Conservation (phyloP, 2,888 invertebrate genomes). For the Amphipoea oculea region DNA sequence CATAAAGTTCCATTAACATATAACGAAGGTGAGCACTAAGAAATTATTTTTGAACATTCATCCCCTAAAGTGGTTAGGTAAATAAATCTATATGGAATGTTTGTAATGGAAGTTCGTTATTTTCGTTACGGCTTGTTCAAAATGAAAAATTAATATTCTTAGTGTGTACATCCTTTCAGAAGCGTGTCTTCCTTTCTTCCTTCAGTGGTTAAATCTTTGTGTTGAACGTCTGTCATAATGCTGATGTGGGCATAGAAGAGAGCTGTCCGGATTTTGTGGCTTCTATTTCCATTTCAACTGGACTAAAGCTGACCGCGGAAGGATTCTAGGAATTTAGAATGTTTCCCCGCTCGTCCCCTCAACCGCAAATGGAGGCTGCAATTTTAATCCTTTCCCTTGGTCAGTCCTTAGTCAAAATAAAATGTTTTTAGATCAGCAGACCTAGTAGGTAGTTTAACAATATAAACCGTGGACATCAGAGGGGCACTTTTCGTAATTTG, state of each 20-base stretch:
- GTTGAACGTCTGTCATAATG: neutral
- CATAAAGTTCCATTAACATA: neutral
- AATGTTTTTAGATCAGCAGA: neutral
- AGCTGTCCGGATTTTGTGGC: constrained; percentile 31
- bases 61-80: no score
- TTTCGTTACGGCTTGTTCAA: neutral
- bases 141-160: neutral
- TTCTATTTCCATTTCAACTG: constrained; percentile 31
- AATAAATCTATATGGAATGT: no score
- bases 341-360: constrained; percentile 11
- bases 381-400: constrained; percentile 29
- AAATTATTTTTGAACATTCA: neutral
- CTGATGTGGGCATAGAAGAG: neutral
- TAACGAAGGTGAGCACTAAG: no score
- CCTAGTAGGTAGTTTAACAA: neutral
- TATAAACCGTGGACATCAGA: neutral
- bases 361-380: constrained; percentile 38
- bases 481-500: no score
- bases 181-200: neutral
- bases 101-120: neutral
- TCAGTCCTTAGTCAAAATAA: neutral
- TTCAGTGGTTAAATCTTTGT: neutral
- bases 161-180: neutral
- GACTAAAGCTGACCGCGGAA: constrained; percentile 17
- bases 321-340: constrained; percentile 31